These are phyloP conservation scores for Crocallis elinguaria DNA, from an alignment of 2,888 invertebrate genomes.

Conservation along the genomic window DNA sequence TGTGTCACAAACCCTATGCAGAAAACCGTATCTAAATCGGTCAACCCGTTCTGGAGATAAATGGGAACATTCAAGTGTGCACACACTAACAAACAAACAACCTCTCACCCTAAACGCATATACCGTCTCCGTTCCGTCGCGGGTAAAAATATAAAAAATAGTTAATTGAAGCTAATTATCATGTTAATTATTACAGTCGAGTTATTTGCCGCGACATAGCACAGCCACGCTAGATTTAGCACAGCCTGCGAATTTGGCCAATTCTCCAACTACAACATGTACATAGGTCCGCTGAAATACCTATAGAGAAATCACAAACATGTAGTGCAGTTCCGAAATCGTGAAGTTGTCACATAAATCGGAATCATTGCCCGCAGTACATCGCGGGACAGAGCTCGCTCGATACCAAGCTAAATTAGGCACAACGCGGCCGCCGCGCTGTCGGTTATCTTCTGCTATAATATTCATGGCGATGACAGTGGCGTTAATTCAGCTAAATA, in stretches of 20 bases:
- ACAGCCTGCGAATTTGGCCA: background rate
- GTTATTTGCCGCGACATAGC: too few species aligned
- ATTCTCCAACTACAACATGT: background rate
- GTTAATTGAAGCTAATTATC: too few species aligned
- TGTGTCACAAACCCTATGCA: too few species aligned
- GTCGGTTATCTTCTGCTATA: slow-evolving; percentile 20
- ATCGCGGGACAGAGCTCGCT: slow-evolving; percentile 22
- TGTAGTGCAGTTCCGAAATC: slow-evolving; percentile 10
- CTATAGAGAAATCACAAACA: background rate
- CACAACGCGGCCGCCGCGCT: slow-evolving; percentile 16
- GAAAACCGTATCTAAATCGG: too few species aligned
- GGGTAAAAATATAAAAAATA: too few species aligned
- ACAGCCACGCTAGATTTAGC: background rate
- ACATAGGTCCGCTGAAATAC: background rate
- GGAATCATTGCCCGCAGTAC: slow-evolving; percentile 28
- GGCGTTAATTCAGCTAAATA: slow-evolving; percentile 10
- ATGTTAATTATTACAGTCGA: too few species aligned
- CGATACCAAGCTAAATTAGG: slow-evolving; percentile 32
- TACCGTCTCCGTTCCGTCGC: too few species aligned
- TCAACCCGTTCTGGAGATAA: too few species aligned
- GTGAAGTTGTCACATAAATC: slow-evolving; percentile 29
- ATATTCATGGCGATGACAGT: slow-evolving; percentile 31
- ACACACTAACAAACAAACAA: too few species aligned
- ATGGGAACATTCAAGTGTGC: too few species aligned
- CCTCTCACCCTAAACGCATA: too few species aligned